Evolutionary conservation across 2,797 vertebrate species (phyloP).

Genomic region (Hemitrygon akajei): DNA sequence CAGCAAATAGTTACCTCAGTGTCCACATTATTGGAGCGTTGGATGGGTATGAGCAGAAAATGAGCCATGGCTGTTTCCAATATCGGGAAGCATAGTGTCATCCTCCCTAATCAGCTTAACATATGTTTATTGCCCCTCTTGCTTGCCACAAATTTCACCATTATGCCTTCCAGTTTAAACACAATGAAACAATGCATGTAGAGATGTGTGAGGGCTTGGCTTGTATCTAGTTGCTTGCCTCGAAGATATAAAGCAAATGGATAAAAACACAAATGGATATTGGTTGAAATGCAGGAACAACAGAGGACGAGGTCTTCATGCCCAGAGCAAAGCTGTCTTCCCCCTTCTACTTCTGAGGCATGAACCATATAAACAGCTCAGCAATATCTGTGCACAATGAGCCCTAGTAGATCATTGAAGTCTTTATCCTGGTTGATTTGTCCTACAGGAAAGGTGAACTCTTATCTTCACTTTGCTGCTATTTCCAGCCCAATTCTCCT

Average conservation of each 20-base stretch:
- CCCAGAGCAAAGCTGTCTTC: too few species aligned
- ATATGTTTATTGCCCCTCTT: not conserved
- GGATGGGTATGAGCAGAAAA: not conserved
- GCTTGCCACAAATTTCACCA: not conserved
- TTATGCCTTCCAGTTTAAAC: not conserved
- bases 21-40: not conserved
- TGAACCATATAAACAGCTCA: too few species aligned
- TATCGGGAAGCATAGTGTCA: not conserved
- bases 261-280: too few species aligned
- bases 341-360: too few species aligned
- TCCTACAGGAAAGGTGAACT: not conserved
- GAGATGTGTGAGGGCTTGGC: not conserved
- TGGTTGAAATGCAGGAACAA: too few species aligned
- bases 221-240: too few species aligned
- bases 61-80: not conserved
- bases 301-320: too few species aligned
- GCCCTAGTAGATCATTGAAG: not conserved
- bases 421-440: too few species aligned
- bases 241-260: too few species aligned
- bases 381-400: not conserved
- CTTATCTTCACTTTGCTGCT: not conserved
- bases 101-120: not conserved
- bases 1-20: not conserved
- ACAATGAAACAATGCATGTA: not conserved
- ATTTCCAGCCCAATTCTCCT: not conserved